Evolutionary conservation across 2,888 invertebrate genomes (phyloP).

Genomic region (Apamea sordens): DNA sequence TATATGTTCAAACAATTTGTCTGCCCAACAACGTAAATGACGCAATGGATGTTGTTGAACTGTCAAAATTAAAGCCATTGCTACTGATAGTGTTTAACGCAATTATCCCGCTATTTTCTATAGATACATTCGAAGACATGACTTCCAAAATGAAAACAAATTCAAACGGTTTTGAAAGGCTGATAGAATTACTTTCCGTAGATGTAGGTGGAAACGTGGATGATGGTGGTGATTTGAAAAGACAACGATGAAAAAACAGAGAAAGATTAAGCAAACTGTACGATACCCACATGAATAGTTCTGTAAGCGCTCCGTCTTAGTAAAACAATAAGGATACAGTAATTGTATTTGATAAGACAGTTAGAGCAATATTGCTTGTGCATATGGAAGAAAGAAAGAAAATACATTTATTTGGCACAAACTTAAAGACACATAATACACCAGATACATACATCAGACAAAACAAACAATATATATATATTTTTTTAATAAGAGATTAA

Average conservation of each 20-base stretch:
- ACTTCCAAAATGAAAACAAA: neutral
- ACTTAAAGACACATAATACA: too few relatives aligned
- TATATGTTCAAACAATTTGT: too few relatives aligned
- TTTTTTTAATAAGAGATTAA: too few relatives aligned
- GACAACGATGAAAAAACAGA: neutral
- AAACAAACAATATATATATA: too few relatives aligned
- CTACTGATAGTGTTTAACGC: too few relatives aligned
- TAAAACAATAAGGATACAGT: neutral
- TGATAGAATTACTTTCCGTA: neutral
- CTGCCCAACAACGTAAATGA: too few relatives aligned
- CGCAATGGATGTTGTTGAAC: too few relatives aligned
- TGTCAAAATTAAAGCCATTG: too few relatives aligned
- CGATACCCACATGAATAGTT: neutral
- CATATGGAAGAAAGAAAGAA: too few relatives aligned
- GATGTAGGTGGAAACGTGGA: too few relatives aligned
- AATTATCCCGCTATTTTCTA: neutral
- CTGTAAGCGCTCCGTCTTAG: neutral
- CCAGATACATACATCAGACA: too few relatives aligned
- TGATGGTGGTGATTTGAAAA: neutral
- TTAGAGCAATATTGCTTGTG: neutral
- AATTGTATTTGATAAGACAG: neutral
- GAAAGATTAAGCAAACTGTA: neutral
- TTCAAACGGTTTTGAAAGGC: neutral
- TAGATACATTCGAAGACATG: neutral
- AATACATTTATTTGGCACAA: too few relatives aligned